Conservation (phyloP, 2,113 vertebrate genomes). For the Platycercus adscitus region DNA sequence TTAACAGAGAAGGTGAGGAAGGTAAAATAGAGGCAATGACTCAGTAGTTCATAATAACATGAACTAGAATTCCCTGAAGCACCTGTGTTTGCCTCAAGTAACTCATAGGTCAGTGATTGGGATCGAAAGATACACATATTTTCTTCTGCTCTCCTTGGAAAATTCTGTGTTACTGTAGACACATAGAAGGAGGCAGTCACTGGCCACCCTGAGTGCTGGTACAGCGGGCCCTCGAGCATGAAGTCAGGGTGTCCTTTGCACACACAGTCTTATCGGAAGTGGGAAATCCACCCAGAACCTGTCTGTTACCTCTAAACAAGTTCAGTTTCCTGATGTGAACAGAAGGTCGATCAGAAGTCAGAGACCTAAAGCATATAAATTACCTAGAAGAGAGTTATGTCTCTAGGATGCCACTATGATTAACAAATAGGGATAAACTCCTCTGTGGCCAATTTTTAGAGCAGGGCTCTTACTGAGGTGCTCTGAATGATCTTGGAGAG, state of each 20-base stretch:
- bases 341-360: not conserved
- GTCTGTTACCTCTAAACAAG: not conserved
- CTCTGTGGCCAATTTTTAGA: not conserved
- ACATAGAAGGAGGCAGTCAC: not conserved
- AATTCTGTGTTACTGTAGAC: not conserved
- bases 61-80: constrained; percentile 26
- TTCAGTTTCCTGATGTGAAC: not conserved
- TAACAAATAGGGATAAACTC: not conserved
- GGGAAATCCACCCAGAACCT: not conserved
- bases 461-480: not conserved
- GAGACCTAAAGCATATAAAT: not conserved
- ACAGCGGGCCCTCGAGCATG: not conserved
- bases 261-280: not conserved
- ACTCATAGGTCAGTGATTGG: not conserved
- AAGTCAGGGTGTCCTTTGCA: not conserved
- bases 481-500: not conserved
- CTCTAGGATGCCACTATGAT: not conserved
- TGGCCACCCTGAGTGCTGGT: not conserved
- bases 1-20: constrained; percentile 25
- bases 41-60: not conserved
- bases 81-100: not conserved
- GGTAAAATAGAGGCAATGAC: constrained; percentile 39
- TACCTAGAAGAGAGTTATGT: not conserved
- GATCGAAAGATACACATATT: not conserved
- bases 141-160: not conserved